Evolutionary conservation across 2,113 vertebrate genomes (phyloP).

Genomic region (Dicrurus megarhynchus): DNA sequence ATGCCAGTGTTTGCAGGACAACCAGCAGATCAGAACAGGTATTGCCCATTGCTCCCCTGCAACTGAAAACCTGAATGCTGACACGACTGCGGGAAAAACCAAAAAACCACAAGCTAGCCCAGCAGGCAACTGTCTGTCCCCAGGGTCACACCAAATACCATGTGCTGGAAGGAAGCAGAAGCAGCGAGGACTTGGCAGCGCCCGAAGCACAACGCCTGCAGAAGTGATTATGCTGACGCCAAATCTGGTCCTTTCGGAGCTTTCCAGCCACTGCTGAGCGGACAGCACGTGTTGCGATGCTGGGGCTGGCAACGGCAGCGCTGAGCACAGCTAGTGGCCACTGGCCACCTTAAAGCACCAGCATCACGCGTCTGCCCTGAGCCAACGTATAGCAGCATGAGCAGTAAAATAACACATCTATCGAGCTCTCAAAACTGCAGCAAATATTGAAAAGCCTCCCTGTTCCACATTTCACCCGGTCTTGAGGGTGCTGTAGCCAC

Average conservation of each 20-base stretch:
- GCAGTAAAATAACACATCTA: neutral
- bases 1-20: neutral
- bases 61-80: neutral
- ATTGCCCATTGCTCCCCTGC: neutral
- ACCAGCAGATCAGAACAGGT: neutral
- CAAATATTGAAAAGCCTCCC: neutral
- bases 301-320: neutral
- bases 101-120: neutral
- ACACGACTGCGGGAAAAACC: neutral
- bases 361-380: fast-evolving
- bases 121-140: neutral
- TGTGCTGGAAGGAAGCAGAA: neutral
- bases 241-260: neutral
- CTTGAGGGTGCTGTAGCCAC: neutral
- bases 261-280: conserved; percentile 25
- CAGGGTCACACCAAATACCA: neutral
- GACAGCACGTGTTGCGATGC: neutral
- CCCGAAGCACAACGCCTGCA: neutral
- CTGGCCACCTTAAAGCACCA: neutral
- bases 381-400: fast-evolving
- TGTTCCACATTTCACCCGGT: fast-evolving
- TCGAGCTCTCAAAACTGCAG: neutral
- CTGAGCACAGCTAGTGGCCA: neutral
- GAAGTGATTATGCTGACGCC: neutral
- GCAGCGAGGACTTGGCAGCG: neutral